These are phyloP conservation scores for Pluvialis apricaria DNA, from an alignment of 2,113 vertebrate species.

Conservation along the genomic window DNA sequence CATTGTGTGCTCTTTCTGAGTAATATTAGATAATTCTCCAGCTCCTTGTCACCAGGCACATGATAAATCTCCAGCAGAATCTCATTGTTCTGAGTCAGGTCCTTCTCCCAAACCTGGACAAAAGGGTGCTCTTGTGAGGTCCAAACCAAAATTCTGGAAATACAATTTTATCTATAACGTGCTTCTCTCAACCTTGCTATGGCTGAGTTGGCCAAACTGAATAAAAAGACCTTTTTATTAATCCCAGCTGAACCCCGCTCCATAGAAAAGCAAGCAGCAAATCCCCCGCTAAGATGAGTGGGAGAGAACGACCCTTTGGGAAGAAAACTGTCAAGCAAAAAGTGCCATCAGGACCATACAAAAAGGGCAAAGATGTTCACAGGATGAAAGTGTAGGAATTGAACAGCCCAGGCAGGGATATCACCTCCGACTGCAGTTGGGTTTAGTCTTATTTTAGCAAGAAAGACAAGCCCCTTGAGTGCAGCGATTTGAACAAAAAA, in stretches of 20 bases:
- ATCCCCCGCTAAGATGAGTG: background rate
- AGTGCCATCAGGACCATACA: background rate
- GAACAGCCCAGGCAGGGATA: background rate
- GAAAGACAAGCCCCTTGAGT: background rate
- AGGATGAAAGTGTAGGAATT: background rate
- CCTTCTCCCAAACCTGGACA: background rate
- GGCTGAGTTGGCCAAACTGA: background rate
- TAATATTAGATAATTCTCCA: slow-evolving; percentile 50
- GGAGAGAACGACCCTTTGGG: background rate
- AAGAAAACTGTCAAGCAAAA: background rate
- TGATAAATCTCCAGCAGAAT: slow-evolving; percentile 49
- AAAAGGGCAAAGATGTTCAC: background rate
- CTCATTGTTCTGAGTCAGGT: background rate
- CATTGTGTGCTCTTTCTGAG: background rate
- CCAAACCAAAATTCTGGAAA: slow-evolving; percentile 24
- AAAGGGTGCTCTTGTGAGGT: slow-evolving; percentile 4
- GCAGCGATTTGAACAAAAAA: background rate
- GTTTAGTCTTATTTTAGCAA: slow-evolving; percentile 14
- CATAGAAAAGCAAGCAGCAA: background rate
- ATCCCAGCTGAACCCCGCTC: slow-evolving; percentile 22
- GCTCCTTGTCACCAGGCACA: slow-evolving; percentile 15
- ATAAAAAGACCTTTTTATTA: slow-evolving; percentile 40
- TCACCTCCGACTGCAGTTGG: background rate
- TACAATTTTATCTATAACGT: background rate
- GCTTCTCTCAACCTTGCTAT: background rate